Evolutionary conservation across 2,113 vertebrate species (phyloP), one percentile per base, ranked within the genome.

Genomic region (Amazona guildingii): DNA sequence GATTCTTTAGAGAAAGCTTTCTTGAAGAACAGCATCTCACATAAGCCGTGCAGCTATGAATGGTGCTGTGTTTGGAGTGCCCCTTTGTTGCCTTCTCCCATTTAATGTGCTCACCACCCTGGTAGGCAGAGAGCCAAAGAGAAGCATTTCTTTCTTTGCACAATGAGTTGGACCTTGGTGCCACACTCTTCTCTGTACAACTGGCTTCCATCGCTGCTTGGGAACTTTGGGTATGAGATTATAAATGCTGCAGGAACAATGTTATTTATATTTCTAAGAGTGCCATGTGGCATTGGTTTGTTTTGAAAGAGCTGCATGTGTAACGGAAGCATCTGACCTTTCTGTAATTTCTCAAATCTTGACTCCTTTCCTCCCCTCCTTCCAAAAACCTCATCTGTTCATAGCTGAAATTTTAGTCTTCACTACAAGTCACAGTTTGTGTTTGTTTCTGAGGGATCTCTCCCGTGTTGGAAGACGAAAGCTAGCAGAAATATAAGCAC

Each of bases 381-480:
- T 82, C 52, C 69, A 63, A 80, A 88, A 88, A 29, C 44, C 48
- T 78, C 39, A 17, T 61, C 75, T 90, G 44, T 81, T 92, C n/a
- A 27, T 63, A 63, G 57, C 49, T 87, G 72, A 93, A 92, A 88
- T 75, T 33, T 27, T 49, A 27, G 28, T 46, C 59, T 84, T 63
- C 5, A 2, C 88, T 66, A 35, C 51, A 61, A 64, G n/a, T 68
- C 51, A 57, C 64, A 77, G 43, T 18, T 81, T 77, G 63, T 79
- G 24, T 79, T 66, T 94, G 43, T 96, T 95, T 96, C 72, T 57
- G 33, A 88, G 79, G 83, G 69, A 70, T 91, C 68, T 74, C 86
- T 80, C 67, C 43, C 83, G 13, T 64, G 31, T 49, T 88, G 83
- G 81, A 77, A 95, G 90, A 73, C 33, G 76, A 79, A 78, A 88